These are phyloP conservation scores for Calycopis cecrops DNA, from an alignment of 1,140 invertebrate species.

Conservation along the genomic window DNA sequence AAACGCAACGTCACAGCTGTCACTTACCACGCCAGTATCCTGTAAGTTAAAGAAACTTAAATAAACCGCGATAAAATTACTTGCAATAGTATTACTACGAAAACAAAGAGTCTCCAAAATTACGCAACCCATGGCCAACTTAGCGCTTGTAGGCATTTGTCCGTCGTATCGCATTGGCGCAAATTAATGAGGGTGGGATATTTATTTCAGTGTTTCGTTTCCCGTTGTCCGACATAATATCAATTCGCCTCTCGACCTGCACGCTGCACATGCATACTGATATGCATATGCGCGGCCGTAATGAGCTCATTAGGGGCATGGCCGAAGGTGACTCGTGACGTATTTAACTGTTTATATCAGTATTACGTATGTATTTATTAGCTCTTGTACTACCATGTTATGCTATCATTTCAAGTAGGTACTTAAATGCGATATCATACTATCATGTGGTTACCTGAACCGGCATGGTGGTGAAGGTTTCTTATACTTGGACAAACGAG, in stretches of 20 bases:
- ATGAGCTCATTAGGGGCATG: conserved; percentile 54
- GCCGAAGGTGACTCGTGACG: too few relatives aligned
- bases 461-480: too few relatives aligned
- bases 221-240: conserved; percentile 53
- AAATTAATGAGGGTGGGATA: conserved; percentile 68
- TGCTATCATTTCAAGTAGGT: too few relatives aligned
- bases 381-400: too few relatives aligned
- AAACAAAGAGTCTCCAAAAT: conserved; percentile 12
- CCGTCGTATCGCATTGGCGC: conserved; percentile 64
- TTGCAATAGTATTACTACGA: not conserved
- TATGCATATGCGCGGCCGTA: conserved; percentile 40
- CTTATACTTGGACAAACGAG: too few relatives aligned
- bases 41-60: too few relatives aligned
- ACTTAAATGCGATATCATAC: too few relatives aligned
- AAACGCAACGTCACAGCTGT: too few relatives aligned
- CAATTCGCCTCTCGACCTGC: conserved; percentile 37
- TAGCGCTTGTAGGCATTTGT: conserved; percentile 33
- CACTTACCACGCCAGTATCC: too few relatives aligned
- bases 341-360: too few relatives aligned
- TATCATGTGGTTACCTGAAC: too few relatives aligned
- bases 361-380: too few relatives aligned
- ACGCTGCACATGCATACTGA: conserved; percentile 24
- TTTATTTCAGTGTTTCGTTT: conserved; percentile 65
- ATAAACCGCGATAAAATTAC: not conserved
- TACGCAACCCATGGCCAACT: conserved; percentile 23